Conservation (phyloP, 1,140 invertebrate genomes). For the Drosophila yakuba region DNA sequence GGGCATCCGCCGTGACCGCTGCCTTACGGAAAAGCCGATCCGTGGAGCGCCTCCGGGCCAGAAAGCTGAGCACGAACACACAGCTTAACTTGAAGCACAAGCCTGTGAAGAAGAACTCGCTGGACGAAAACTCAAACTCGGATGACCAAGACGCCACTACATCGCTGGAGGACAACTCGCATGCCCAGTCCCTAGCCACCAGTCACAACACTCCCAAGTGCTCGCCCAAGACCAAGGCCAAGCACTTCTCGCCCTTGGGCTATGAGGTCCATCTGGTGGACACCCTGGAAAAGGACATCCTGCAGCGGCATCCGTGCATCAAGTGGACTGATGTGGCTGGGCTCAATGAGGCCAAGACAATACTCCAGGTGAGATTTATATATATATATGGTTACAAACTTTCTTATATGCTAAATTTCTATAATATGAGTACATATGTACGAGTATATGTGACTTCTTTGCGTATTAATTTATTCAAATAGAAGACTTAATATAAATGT, state of each 20-base stretch:
- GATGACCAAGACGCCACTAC: conserved; percentile 84
- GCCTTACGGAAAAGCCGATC: conserved; percentile 86
- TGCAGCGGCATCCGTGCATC: conserved; percentile 98
- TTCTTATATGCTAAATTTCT: no score
- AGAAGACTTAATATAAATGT: not conserved
- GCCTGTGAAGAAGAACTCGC: conserved; percentile 74
- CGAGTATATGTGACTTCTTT: no score
- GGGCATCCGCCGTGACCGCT: conserved; percentile 62
- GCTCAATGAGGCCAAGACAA: conserved; percentile 96
- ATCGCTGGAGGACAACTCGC: conserved; percentile 82
- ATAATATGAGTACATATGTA: no score
- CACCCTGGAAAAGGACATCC: conserved; percentile 95
- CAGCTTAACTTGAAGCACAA: conserved; percentile 73
- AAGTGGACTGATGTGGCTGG: conserved; percentile 99
- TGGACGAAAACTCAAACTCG: conserved; percentile 83
- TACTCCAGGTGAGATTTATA: conserved; percentile 86
- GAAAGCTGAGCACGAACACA: conserved; percentile 74
- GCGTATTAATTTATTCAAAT: no score
- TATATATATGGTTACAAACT: no score
- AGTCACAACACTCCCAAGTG: conserved; percentile 71
- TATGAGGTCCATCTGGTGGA: conserved; percentile 93
- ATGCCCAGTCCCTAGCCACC: conserved; percentile 63
- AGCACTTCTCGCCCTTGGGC: conserved; percentile 90
- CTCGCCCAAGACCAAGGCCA: conserved; percentile 85
- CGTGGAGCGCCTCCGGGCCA: conserved; percentile 85